Percentiles rank a stretch among this genome's conserved stretches.
phyloP scores from a whole-genome alignment of 2,888 invertebrate species.

The Lydus trimaculatus region DNA sequence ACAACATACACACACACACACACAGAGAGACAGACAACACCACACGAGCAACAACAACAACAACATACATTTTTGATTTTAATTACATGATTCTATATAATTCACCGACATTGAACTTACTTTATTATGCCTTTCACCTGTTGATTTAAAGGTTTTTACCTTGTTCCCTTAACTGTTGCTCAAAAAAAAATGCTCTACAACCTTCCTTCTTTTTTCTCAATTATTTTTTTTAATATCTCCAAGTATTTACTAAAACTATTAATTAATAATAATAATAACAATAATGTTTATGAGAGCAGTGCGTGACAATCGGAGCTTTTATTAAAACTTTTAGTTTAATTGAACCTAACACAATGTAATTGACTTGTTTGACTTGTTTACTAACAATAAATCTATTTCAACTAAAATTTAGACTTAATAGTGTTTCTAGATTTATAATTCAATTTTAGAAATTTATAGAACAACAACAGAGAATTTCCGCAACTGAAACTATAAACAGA shows the following conservation, averaged over 20 bases:
- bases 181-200: not conserved
- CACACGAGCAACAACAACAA: not conserved
- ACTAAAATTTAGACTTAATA: not conserved
- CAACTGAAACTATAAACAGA: too few species aligned
- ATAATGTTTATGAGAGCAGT: not conserved
- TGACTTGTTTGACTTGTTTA: slow-evolving; percentile 9
- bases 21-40: too few species aligned
- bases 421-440: not conserved
- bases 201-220: not conserved
- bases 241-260: not conserved
- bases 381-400: not conserved
- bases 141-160: slow-evolving; percentile 25
- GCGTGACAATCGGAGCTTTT: slow-evolving; percentile 2
- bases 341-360: not conserved
- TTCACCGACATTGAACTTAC: slow-evolving; percentile 30
- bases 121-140: slow-evolving; percentile 30
- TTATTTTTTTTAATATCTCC: not conserved
- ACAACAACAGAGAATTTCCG: not conserved
- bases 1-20: not conserved
- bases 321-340: not conserved
- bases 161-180: slow-evolving; percentile 15
- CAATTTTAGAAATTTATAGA: not conserved
- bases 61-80: slow-evolving; percentile 8
- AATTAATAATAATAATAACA: not conserved
- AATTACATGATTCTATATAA: slow-evolving; percentile 30